Percentiles rank a stretch among this genome's conserved stretches.
phyloP scores from a whole-genome alignment of 2,797 vertebrate species.

The Pseudocheirus occidentalis region DNA sequence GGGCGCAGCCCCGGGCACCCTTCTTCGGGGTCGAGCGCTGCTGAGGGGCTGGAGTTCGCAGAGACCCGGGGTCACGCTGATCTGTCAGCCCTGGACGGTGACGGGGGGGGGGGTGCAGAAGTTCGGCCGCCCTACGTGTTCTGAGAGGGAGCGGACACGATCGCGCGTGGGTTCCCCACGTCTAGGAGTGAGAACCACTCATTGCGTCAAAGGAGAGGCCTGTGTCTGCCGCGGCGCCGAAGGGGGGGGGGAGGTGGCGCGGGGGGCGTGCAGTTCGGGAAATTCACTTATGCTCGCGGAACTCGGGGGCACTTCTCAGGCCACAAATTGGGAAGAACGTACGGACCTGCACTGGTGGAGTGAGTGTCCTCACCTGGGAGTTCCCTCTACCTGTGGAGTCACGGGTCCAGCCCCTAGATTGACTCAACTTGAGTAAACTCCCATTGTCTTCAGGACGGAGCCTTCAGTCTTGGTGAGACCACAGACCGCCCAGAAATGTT shows the following conservation, averaged over 20 bases:
- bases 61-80: neutral
- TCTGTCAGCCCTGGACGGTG: neutral
- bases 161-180: neutral
- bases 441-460: constrained; percentile 70
- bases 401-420: constrained; percentile 68
- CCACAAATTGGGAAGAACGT: neutral
- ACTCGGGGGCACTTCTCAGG: neutral
- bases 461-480: constrained; percentile 42
- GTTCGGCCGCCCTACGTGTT: constrained; percentile 44
- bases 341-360: neutral
- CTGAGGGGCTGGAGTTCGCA: neutral
- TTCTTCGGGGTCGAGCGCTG: neutral
- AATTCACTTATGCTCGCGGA: neutral
- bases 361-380: neutral
- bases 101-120: constrained; percentile 20
- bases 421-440: constrained; percentile 55
- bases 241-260: too few relatives aligned
- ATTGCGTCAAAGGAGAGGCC: neutral
- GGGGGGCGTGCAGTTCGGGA: too few relatives aligned
- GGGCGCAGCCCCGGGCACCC: neutral
- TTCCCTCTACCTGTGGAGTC: neutral
- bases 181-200: neutral
- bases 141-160: neutral
- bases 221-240: neutral
- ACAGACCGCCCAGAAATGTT: constrained; percentile 46